Percentiles rank a stretch among this genome's conserved stretches.
Evolutionary conservation across 2,888 invertebrate species (phyloP).

Genomic region (Drosophila lacicola): DNA sequence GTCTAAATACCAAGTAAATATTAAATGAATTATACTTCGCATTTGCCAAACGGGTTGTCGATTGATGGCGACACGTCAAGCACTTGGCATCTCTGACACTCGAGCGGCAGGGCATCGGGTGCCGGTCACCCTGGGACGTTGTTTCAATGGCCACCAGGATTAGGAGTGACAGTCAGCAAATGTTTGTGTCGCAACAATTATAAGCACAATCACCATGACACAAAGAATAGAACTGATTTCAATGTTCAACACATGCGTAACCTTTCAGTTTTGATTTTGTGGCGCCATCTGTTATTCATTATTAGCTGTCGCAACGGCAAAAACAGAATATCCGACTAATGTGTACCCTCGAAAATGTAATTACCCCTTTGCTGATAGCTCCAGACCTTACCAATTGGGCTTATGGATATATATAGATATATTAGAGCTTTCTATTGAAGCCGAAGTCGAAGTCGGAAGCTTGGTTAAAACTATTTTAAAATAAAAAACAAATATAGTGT

Average conservation of each 20-base stretch:
- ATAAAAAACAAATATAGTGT: too few species aligned
- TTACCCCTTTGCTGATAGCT: too few species aligned
- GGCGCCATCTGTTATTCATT: slow-evolving; percentile 23
- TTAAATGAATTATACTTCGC: slow-evolving; percentile 13
- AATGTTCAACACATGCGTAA: neutral
- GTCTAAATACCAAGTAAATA: neutral
- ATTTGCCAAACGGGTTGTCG: slow-evolving; percentile 11
- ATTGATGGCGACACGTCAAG: slow-evolving; percentile 17
- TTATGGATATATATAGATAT: too few species aligned
- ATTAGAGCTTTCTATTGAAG: too few species aligned
- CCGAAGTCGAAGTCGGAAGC: too few species aligned
- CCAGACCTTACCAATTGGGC: too few species aligned
- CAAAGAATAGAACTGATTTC: slow-evolving; percentile 3
- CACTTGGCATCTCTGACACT: slow-evolving; percentile 6
- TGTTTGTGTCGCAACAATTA: slow-evolving; percentile 36
- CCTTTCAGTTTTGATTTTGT: neutral
- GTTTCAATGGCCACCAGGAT: slow-evolving; percentile 14
- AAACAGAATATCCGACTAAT: neutral
- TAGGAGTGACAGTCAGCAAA: slow-evolving; percentile 30
- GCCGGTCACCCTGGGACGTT: slow-evolving; percentile 9
- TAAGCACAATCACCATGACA: slow-evolving; percentile 1
- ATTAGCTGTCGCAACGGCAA: slow-evolving; percentile 2
- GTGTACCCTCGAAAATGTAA: neutral
- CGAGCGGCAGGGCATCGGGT: neutral
- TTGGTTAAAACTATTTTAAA: too few species aligned